These are phyloP conservation scores for Euura saliciscinereae DNA, from an alignment of 1,140 invertebrate genomes.

Conservation along the genomic window DNA sequence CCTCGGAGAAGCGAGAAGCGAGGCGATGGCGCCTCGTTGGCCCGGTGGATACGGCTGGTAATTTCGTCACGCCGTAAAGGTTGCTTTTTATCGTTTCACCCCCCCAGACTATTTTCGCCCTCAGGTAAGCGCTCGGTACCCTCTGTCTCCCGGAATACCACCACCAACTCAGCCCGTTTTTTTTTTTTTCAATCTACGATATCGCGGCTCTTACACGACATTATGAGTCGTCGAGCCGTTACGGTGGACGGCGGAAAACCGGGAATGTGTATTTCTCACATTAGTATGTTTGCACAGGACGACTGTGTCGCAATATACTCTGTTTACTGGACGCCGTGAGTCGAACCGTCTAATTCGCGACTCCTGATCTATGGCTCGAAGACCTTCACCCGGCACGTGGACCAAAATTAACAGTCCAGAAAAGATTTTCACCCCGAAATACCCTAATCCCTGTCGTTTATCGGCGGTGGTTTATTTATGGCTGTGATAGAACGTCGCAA, in stretches of 20 bases:
- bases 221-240: neutral
- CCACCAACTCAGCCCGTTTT: too few species aligned
- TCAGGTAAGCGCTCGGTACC: neutral
- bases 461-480: too few species aligned
- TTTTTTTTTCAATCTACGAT: neutral
- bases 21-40: neutral
- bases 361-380: neutral
- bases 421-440: too few species aligned
- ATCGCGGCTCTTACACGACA: neutral
- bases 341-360: slow-evolving; percentile 21
- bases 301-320: slow-evolving; percentile 48
- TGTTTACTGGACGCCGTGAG: slow-evolving; percentile 46
- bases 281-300: slow-evolving; percentile 51
- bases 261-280: slow-evolving; percentile 53
- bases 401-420: neutral
- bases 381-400: neutral
- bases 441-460: too few species aligned
- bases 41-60: slow-evolving; percentile 37
- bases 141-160: too few species aligned
- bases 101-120: neutral
- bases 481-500: too few species aligned
- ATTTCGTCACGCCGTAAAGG: slow-evolving; percentile 50
- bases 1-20: too few species aligned
- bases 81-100: slow-evolving; percentile 44
- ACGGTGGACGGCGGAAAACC: slow-evolving; percentile 19